Evolutionary conservation across 1,140 invertebrate species (phyloP), one percentile per base, ranked within the genome.

Genomic region (Pogonus chalceus): DNA sequence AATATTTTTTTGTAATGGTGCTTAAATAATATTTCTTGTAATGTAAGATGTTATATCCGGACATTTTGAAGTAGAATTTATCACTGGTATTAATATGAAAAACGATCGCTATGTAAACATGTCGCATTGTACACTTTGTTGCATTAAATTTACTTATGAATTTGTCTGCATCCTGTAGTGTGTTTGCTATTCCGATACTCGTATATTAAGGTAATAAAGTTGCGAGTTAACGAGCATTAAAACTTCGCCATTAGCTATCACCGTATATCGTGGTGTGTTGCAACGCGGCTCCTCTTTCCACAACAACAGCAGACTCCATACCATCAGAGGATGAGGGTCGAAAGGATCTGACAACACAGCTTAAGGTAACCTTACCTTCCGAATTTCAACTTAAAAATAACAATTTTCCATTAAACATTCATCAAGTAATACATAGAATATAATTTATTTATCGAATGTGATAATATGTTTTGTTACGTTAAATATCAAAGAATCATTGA

Each of bases 141-240:
- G 37, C 37, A 43, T 43, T 43, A 43, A 43, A 43, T 43, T 43
- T 43, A 43, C 37, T 43, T 43, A 43, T 43, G 37, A 43, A 43
- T 43, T 43, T 43, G 9, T 18, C 37, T 43, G 37, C 37, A 43
- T 43, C 37, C 37, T 43, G 37, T 43, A 43, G 37, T 43, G 37
- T 43, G 37, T 43, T 43, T 43, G 37, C 37, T 43, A 43, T 43
- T 43, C 37, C 37, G 53, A 54, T 49, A 54, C 23, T 54, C 49
- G 46, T 48, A 49, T 54, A 35, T 48, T 20, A 18, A 49, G 53
- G 43, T 49, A 54, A 54, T 54, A 54, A 54, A 54, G 53, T 49
- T 54, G 53, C 14, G 53, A 54, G 53, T 54, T 54, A 54, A 54
- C 53, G 53, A 54, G 53, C 53, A 54, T 54, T 54, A 54, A 54